Conservation (phyloP, 2,888 invertebrate genomes). For the Hirudinaria manillensis region DNA sequence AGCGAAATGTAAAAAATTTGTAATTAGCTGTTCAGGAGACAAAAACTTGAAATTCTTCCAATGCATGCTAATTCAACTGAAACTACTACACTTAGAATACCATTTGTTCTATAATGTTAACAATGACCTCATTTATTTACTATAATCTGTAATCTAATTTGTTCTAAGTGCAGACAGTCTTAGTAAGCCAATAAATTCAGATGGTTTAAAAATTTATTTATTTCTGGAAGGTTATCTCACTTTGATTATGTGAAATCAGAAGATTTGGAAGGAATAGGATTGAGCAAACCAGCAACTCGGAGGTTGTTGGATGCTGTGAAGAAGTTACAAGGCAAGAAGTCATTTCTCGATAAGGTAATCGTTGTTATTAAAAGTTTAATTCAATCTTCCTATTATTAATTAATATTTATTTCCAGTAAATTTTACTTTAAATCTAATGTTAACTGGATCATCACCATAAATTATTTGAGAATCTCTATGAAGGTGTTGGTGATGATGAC, state of each 20-base stretch:
- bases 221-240: conserved; percentile 68
- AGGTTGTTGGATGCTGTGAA: conserved; percentile 79
- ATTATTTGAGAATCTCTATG: background rate
- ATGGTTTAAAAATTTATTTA: background rate
- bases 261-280: conserved; percentile 86
- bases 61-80: background rate
- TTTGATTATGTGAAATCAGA: conserved; percentile 94
- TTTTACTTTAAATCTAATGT: background rate
- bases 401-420: no score
- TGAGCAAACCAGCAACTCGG: conserved; percentile 85
- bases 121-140: background rate
- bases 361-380: no score
- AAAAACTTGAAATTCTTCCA: background rate
- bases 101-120: background rate
- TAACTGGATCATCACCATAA: background rate
- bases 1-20: no score
- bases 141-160: background rate
- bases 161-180: background rate
- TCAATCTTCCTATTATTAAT: no score
- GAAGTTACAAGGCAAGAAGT: conserved; percentile 39
- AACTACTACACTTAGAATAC: background rate
- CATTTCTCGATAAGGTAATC: conserved; percentile 48
- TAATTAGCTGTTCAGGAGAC: no score
- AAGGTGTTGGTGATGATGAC: no score
- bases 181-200: background rate